These are phyloP conservation scores for Labrus mixtus DNA, from an alignment of 2,113 vertebrate genomes.

Conservation along the genomic window DNA sequence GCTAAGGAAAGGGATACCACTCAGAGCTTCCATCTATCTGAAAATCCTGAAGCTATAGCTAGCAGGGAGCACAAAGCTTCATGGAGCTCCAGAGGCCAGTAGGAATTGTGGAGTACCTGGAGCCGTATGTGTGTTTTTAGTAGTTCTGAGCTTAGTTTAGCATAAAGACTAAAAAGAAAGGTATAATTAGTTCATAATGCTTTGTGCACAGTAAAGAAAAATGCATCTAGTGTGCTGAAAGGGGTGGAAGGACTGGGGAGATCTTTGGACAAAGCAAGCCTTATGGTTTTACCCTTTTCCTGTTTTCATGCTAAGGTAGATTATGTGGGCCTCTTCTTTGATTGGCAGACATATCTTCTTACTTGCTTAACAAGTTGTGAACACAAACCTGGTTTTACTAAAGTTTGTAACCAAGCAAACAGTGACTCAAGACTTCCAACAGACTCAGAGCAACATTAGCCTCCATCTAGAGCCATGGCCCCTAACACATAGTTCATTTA, in stretches of 20 bases:
- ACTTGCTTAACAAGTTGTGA: not conserved
- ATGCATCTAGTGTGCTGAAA: not conserved
- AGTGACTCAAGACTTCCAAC: not conserved
- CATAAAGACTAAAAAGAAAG: not conserved
- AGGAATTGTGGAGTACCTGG: too few relatives aligned
- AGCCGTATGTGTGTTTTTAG: too few relatives aligned
- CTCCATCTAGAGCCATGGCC: not conserved
- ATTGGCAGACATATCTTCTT: not conserved
- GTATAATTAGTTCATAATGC: not conserved
- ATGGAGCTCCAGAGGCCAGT: too few relatives aligned
- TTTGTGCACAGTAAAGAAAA: not conserved
- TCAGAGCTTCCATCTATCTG: not conserved
- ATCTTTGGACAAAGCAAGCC: too few relatives aligned
- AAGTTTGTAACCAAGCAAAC: not conserved
- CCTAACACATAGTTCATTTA: not conserved
- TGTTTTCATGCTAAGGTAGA: not conserved
- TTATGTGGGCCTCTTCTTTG: not conserved
- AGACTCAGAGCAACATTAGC: not conserved
- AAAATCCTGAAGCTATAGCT: not conserved
- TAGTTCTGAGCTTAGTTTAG: not conserved
- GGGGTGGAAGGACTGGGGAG: too few relatives aligned
- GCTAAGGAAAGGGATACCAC: not conserved
- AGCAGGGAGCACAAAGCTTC: not conserved
- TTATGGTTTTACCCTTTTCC: not conserved
- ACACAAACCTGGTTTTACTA: not conserved